Conservation (phyloP, 2,797 vertebrate genomes). For the Myiotriccus ornatus region DNA sequence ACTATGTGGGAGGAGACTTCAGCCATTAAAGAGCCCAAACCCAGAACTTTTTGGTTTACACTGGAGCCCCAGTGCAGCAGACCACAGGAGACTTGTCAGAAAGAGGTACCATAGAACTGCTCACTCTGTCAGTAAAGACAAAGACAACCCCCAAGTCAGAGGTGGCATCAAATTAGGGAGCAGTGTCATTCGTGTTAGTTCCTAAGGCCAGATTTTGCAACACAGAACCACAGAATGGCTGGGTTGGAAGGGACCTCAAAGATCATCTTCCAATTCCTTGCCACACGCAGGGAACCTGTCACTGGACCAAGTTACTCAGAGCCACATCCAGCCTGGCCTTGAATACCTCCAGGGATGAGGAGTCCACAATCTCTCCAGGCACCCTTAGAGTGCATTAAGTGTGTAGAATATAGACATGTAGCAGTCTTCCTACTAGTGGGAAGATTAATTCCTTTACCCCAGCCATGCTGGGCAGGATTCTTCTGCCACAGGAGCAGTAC, state of each 20-base stretch:
- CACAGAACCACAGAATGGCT: neutral
- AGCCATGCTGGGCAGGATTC: neutral
- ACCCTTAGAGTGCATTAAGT: neutral
- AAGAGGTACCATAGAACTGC: neutral
- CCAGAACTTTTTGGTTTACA: neutral
- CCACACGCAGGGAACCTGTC: neutral
- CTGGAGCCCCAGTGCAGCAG: neutral
- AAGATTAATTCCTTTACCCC: neutral
- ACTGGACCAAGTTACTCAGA: neutral
- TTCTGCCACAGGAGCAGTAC: neutral
- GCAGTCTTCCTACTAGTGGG: neutral
- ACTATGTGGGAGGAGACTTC: conserved; percentile 29
- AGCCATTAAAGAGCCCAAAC: conserved; percentile 26
- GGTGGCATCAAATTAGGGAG: neutral
- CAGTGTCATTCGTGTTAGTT: neutral
- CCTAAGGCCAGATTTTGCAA: neutral
- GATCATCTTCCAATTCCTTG: neutral
- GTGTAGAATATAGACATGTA: neutral
- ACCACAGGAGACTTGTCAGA: neutral
- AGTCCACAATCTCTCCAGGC: neutral
- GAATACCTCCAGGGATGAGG: neutral
- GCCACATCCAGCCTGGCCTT: neutral
- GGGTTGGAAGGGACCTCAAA: neutral
- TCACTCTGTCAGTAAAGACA: neutral
- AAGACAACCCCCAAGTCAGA: neutral